Evolutionary conservation across 2,113 vertebrate genomes (phyloP).

Genomic region (Baryphthengus martii): DNA sequence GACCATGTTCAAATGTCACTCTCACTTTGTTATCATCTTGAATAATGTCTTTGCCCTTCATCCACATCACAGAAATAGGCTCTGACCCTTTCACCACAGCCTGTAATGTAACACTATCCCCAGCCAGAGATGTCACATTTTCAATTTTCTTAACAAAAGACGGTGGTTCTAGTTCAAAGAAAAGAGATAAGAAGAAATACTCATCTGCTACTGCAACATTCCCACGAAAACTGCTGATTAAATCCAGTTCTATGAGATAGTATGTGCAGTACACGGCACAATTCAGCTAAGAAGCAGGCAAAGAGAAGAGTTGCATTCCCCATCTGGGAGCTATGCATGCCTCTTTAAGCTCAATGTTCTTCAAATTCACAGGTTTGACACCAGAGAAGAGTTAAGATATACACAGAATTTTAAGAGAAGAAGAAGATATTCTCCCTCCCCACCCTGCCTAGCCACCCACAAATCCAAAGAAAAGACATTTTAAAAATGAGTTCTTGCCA

Average conservation of each 20-base stretch:
- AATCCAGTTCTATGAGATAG: neutral
- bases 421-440: neutral
- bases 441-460: neutral
- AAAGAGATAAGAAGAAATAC: constrained; percentile 15
- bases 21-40: constrained; percentile 90
- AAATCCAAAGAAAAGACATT: neutral
- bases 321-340: neutral
- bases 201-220: neutral
- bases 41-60: constrained; percentile 90
- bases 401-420: constrained; percentile 1
- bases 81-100: constrained; percentile 89
- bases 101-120: constrained; percentile 85
- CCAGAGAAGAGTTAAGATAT: neutral
- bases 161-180: constrained; percentile 86
- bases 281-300: neutral
- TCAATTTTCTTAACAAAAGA: constrained; percentile 92
- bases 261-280: rapidly evolving
- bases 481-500: neutral
- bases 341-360: neutral
- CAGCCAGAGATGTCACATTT: constrained; percentile 85
- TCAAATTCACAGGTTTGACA: neutral
- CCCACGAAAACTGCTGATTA: neutral
- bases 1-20: constrained; percentile 86
- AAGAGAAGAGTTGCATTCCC: neutral
- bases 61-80: constrained; percentile 90